Percentiles rank a stretch among this genome's conserved stretches.
These are phyloP conservation scores for Struthidea cinerea DNA, from an alignment of 2,113 vertebrate genomes.

Conservation along the genomic window DNA sequence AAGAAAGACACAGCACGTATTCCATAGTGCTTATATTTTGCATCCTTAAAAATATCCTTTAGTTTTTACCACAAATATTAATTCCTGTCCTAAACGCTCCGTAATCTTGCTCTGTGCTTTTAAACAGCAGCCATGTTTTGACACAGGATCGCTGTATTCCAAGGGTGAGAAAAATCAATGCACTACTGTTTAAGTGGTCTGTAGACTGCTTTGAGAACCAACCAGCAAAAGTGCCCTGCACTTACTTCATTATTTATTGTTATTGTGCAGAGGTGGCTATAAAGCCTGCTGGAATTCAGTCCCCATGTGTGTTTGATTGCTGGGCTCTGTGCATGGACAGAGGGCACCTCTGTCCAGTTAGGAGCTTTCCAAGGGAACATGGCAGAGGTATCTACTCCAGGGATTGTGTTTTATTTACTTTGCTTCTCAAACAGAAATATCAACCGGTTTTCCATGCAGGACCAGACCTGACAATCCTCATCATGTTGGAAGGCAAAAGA, in stretches of 20 bases:
- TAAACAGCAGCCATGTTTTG: constrained; percentile 5
- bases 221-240: not conserved
- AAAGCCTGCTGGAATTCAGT: constrained; percentile 38
- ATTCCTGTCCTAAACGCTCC: not conserved
- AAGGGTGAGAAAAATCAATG: constrained; percentile 52
- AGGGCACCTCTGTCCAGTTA: constrained; percentile 13
- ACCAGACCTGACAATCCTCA: not conserved
- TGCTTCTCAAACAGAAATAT: constrained; percentile 15
- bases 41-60: not conserved
- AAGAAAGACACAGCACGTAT: not conserved
- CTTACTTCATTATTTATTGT: constrained; percentile 52
- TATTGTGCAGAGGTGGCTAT: constrained; percentile 38
- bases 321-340: not conserved
- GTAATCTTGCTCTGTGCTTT: not conserved
- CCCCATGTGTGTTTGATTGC: not conserved
- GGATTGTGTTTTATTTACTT: constrained; percentile 6
- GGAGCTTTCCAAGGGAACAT: not conserved
- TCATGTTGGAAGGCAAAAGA: not conserved
- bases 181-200: constrained; percentile 15
- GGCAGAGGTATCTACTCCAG: not conserved
- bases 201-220: constrained; percentile 33
- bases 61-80: not conserved
- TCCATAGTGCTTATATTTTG: not conserved
- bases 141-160: not conserved
- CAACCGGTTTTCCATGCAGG: not conserved